These are phyloP conservation scores for Plebejus argus DNA, from an alignment of 2,888 invertebrate species.

Conservation along the genomic window DNA sequence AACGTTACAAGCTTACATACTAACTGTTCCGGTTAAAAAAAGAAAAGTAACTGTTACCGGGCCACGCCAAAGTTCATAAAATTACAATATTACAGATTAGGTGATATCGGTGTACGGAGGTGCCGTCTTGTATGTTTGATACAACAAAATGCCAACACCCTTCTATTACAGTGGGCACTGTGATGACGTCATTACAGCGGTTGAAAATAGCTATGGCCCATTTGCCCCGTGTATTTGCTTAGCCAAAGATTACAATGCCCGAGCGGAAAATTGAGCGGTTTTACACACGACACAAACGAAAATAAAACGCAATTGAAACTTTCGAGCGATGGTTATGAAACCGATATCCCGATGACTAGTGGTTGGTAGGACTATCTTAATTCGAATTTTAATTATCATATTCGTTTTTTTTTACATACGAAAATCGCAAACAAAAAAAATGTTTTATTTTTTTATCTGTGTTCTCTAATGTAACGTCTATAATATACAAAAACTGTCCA, in stretches of 20 bases:
- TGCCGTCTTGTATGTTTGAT: conserved; percentile 41
- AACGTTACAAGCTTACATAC: no score
- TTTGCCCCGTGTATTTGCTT: conserved; percentile 62
- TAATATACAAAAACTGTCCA: neutral
- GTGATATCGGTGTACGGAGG: conserved; percentile 43
- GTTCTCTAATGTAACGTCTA: neutral
- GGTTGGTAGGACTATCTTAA: neutral
- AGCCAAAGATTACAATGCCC: conserved; percentile 58
- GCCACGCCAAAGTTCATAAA: neutral
- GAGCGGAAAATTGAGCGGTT: conserved; percentile 37
- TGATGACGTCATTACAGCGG: conserved; percentile 68
- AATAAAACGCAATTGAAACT: neutral
- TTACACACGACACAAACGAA: conserved; percentile 28
- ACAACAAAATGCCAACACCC: conserved; percentile 53
- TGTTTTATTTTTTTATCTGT: neutral
- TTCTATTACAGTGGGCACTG: conserved; percentile 58
- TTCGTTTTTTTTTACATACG: neutral
- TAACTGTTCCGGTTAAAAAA: no score
- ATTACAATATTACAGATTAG: neutral
- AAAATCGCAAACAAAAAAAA: neutral
- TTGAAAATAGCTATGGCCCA: conserved; percentile 64
- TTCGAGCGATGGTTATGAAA: neutral
- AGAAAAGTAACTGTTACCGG: no score
- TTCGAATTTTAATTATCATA: neutral
- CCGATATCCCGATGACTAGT: neutral